Conservation (phyloP, 2,113 vertebrate species). For the Tonatia bakeri region DNA sequence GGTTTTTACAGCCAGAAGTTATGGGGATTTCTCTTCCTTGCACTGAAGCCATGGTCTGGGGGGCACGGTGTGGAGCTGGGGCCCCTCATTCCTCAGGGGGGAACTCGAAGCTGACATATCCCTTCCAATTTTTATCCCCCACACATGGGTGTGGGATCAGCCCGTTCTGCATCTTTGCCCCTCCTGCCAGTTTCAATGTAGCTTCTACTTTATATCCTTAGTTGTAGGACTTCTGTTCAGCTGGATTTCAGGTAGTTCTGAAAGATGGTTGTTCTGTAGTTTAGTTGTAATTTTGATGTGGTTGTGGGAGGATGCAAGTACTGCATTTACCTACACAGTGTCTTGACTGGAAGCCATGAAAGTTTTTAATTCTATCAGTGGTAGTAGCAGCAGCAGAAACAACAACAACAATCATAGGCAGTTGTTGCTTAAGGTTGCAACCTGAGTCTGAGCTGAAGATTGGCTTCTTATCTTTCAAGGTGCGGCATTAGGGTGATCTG, state of each 20-base stretch:
- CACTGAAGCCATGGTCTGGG: not conserved
- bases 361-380: not conserved
- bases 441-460: too few relatives aligned
- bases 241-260: not conserved
- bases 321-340: not conserved
- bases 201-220: not conserved
- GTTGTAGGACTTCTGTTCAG: not conserved
- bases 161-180: not conserved
- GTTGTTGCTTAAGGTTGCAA: not conserved
- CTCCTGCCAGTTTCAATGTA: not conserved
- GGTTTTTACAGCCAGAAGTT: not conserved
- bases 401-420: not conserved
- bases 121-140: not conserved
- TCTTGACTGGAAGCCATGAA: not conserved
- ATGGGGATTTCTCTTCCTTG: too few relatives aligned
- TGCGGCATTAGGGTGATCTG: rapidly evolving
- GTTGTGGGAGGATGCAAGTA: not conserved
- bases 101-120: not conserved
- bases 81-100: too few relatives aligned
- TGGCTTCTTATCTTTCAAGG: not conserved
- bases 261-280: not conserved
- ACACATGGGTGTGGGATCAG: not conserved
- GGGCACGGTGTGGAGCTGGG: not conserved
- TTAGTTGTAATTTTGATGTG: not conserved
- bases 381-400: too few relatives aligned